phyloP scores from a whole-genome alignment of 2,113 vertebrate species.

The Pomatorhinus ruficollis region DNA sequence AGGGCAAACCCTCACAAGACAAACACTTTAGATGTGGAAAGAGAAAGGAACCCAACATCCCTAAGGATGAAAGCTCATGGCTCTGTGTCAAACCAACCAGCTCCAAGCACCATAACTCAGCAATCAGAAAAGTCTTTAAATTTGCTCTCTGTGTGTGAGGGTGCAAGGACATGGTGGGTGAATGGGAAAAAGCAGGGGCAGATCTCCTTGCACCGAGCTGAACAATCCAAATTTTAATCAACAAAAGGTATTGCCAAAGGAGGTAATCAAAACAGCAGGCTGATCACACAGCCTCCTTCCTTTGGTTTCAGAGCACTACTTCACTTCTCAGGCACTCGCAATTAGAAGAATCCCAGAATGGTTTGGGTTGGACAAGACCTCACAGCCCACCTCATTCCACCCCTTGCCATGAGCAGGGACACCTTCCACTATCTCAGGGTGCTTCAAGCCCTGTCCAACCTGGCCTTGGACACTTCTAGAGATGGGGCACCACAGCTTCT shows the following conservation, averaged over 20 bases:
- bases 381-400: neutral
- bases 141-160: no score
- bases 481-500: neutral
- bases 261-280: neutral
- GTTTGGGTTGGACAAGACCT: neutral
- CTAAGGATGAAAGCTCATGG: neutral
- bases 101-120: neutral
- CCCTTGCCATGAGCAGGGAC: neutral
- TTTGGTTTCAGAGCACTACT: neutral
- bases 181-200: neutral
- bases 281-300: neutral
- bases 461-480: neutral
- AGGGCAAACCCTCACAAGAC: neutral
- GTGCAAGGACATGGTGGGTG: fast-evolving
- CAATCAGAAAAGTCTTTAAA: neutral
- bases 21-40: neutral
- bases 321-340: neutral
- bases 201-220: neutral
- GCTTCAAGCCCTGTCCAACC: neutral
- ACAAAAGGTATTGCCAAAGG: neutral
- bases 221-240: neutral
- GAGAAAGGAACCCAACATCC: neutral
- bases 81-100: neutral
- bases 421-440: fast-evolving
- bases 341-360: neutral